Base-by-base conservation (phyloP, 2,888 invertebrate species). In the Corbicula japonica region DNA sequence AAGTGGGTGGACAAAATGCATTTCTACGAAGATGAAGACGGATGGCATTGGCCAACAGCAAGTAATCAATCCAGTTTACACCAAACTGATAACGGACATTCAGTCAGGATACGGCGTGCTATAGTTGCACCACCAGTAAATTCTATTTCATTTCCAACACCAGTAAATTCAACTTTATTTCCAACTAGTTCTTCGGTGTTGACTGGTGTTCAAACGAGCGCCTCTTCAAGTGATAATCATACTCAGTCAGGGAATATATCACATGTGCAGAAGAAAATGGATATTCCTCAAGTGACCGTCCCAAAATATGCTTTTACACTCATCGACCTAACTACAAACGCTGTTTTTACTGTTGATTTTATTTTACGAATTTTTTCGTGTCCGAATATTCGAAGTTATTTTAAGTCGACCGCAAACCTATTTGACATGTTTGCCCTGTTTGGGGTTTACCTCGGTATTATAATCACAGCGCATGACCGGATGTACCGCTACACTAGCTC, bases 331-430 rank as follows among this genome's bases (percentile, higher is more conserved):
- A n/a, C 50, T 10, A 23, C 70, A 3, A 35, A 66, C 26, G 66
- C 41, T 4, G 76, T 80, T 46, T 85, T 85, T 38, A 73, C 76
- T 1, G n/a, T 76, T 2, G 85, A 85, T 28, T 32, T 85, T 2
- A 1, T 75, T 2, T 15, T 83, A 0, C 50, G 83, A 41, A 26
- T 85, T 0, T 10, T 68, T 1, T 72, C 72, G 0, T 83, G 80
- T 35, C 85, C 82, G 0, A 68, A 68, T n/a, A 35, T 80, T 12
- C 12, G 34, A 0, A 34, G 44, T 28, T 80, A 85, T 52, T 76
- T 83, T 44, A 32, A 50, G 12, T 74, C 77, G 2, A 38, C 68
- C 21, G 60, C 79, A 1, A 80, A 85, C 32, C 60, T 83, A 23
- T 26, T 85, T 44, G 85, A 85, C 48, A 28, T 65, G 6, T n/a